Evolutionary conservation across 2,888 invertebrate genomes (phyloP).

Genomic region (Mythimna vitellina): DNA sequence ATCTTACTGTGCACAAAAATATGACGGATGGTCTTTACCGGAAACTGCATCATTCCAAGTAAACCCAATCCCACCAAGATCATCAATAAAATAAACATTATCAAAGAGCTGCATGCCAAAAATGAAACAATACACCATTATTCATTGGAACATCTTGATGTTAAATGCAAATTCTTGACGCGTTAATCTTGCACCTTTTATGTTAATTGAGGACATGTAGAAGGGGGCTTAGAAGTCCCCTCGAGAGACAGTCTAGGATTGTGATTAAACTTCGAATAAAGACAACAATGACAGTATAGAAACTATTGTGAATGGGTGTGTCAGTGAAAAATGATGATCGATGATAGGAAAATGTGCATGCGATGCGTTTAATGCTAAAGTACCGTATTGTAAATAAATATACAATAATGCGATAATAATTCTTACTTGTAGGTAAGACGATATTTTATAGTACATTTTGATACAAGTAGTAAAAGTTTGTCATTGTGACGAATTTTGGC

Average conservation of each 20-base stretch:
- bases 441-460: background rate
- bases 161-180: slow-evolving; percentile 56
- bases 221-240: slow-evolving; percentile 49
- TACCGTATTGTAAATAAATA: background rate
- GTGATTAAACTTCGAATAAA: slow-evolving; percentile 55
- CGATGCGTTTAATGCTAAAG: background rate
- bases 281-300: slow-evolving; percentile 45
- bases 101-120: slow-evolving; percentile 36
- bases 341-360: slow-evolving; percentile 12
- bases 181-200: slow-evolving; percentile 62
- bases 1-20: background rate
- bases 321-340: slow-evolving; percentile 34
- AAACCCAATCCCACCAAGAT: background rate
- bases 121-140: slow-evolving; percentile 46
- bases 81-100: slow-evolving; percentile 14
- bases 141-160: slow-evolving; percentile 59
- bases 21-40: background rate
- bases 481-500: too few species aligned
- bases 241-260: slow-evolving; percentile 39
- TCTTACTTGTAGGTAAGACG: background rate
- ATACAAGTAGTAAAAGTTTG: too few species aligned
- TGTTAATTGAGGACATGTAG: slow-evolving; percentile 56
- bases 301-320: slow-evolving; percentile 41
- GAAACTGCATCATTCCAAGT: background rate
- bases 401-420: too few species aligned